Evolutionary conservation across 1,140 invertebrate species (phyloP).

Genomic region (Lepidurus arcticus): DNA sequence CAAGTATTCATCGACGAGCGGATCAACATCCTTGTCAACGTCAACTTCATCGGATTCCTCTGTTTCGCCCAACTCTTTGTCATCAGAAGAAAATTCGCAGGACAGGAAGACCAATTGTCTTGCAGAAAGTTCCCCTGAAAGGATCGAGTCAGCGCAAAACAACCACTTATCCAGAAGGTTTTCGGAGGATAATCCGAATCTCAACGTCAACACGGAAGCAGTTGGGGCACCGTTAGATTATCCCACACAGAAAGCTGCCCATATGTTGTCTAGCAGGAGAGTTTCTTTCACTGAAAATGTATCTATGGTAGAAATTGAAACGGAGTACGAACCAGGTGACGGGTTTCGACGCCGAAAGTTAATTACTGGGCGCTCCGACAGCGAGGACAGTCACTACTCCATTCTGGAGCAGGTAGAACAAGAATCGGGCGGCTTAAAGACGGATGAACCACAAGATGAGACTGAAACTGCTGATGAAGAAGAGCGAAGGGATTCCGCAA

Average conservation of each 20-base stretch:
- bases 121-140: not conserved
- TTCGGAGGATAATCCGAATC: not conserved
- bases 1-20: slow-evolving; percentile 11
- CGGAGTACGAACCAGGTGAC: slow-evolving; percentile 23
- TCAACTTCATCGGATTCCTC: slow-evolving; percentile 23
- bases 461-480: not conserved
- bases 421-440: not conserved
- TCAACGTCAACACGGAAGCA: not conserved
- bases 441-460: not conserved
- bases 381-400: slow-evolving; percentile 19
- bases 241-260: not conserved
- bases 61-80: not conserved
- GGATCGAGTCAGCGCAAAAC: not conserved
- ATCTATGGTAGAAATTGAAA: slow-evolving; percentile 24
- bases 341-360: slow-evolving; percentile 24
- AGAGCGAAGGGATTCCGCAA: too few species aligned
- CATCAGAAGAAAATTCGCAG: not conserved
- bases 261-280: not conserved
- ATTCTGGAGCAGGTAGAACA: not conserved
- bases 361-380: not conserved
- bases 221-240: not conserved
- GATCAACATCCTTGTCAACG: not conserved
- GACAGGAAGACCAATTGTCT: not conserved
- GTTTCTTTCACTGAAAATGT: slow-evolving; percentile 24
- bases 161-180: not conserved